phyloP scores from a whole-genome alignment of 1,140 invertebrate genomes.

The Oncopeltus fasciatus region DNA sequence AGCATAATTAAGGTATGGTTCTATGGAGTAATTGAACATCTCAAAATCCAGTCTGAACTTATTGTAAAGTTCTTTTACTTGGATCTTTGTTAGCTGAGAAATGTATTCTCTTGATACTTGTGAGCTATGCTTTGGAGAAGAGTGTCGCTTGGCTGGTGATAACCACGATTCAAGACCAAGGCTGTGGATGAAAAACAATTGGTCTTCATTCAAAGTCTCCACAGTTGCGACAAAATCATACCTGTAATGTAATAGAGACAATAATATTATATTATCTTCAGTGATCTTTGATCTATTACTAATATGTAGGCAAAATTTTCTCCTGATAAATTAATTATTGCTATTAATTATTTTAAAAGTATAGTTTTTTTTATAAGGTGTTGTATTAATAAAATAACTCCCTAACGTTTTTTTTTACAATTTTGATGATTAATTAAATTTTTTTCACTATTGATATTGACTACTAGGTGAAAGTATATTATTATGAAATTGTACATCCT shows the following conservation, averaged over 20 bases:
- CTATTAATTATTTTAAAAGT: no score
- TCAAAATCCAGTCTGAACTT: constrained; percentile 74
- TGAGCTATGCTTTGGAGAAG: constrained; percentile 46
- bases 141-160: constrained; percentile 47
- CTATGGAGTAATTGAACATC: constrained; percentile 64
- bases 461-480: no score
- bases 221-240: constrained; percentile 17
- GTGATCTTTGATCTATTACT: no score
- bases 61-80: constrained; percentile 59
- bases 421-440: neutral
- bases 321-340: no score
- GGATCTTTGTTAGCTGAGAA: constrained; percentile 51
- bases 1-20: constrained; percentile 50
- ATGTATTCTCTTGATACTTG: constrained; percentile 41
- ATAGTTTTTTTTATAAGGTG: no score
- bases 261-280: no score
- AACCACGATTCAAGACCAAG: neutral
- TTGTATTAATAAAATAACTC: neutral
- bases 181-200: constrained; percentile 52
- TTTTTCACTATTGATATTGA: neutral
- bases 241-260: neutral
- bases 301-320: no score
- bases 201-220: constrained; percentile 37
- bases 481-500: no score
- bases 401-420: no score